Evolutionary conservation across 2,797 vertebrate species (phyloP).

Genomic region (Hydrophis major): DNA sequence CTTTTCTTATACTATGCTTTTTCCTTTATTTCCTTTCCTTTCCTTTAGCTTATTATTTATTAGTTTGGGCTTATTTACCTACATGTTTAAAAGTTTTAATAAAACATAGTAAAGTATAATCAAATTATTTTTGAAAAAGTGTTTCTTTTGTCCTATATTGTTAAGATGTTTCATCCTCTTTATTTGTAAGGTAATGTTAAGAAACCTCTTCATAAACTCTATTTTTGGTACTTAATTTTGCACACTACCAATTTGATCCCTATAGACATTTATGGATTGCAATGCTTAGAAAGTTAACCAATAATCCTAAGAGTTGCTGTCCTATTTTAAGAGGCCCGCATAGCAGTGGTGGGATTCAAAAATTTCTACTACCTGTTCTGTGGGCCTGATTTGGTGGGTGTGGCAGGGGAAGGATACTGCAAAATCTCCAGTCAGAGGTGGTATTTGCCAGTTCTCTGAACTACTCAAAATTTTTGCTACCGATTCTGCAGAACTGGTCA

Average conservation of each 20-base stretch:
- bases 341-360: too few relatives aligned
- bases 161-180: slow-evolving; percentile 23
- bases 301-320: background rate
- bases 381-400: too few relatives aligned
- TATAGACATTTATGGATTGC: background rate
- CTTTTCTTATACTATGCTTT: background rate
- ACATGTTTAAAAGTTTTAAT: background rate
- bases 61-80: background rate
- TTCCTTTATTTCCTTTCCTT: background rate
- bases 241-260: background rate
- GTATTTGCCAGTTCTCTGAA: too few relatives aligned
- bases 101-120: background rate
- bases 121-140: background rate
- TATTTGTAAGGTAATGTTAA: background rate
- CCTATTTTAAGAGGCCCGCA: background rate
- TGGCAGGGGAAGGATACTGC: too few relatives aligned
- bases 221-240: background rate
- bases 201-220: background rate
- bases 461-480: too few relatives aligned
- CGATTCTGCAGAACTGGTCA: too few relatives aligned
- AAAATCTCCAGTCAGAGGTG: too few relatives aligned
- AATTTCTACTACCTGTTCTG: too few relatives aligned
- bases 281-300: background rate
- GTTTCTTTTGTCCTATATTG: background rate
- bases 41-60: background rate